phyloP scores from a whole-genome alignment of 1,140 invertebrate species.

The Camponotus floridanus region DNA sequence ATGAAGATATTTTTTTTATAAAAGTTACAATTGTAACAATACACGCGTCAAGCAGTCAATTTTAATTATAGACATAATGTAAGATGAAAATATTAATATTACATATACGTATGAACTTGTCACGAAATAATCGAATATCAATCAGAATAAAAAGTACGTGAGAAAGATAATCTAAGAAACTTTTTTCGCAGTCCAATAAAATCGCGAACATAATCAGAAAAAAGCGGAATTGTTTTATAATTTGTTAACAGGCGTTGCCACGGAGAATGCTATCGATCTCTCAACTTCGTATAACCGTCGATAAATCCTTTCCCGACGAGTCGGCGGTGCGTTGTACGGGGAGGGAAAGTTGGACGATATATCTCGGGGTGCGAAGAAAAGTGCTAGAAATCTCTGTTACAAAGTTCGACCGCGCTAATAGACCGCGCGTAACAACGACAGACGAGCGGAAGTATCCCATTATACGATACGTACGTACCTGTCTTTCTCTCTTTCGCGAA shows the following conservation, averaged over 20 bases:
- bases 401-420: conserved; percentile 60
- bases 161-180: background rate
- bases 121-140: background rate
- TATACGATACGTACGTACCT: conserved; percentile 31
- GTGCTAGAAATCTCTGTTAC: conserved; percentile 66
- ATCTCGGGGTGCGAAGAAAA: conserved; percentile 62
- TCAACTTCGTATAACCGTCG: conserved; percentile 39
- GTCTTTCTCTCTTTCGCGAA: background rate
- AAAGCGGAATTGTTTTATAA: conserved; percentile 47
- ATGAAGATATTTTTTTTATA: background rate
- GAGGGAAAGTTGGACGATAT: conserved; percentile 70
- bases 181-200: background rate
- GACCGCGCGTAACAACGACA: conserved; percentile 69
- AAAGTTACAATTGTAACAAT: background rate
- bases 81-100: background rate
- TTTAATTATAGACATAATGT: background rate
- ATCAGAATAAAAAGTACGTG: background rate
- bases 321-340: conserved; percentile 36
- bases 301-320: conserved; percentile 46
- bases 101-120: background rate
- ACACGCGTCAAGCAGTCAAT: background rate
- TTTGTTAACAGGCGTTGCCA: conserved; percentile 57
- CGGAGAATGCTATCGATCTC: conserved; percentile 52
- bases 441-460: conserved; percentile 63
- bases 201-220: background rate